A percentile compares a stretch with the other conserved stretches of the same genome.
phyloP scores from a whole-genome alignment of 92 coral and sea anemone species.

The Diadumene lineata region DNA sequence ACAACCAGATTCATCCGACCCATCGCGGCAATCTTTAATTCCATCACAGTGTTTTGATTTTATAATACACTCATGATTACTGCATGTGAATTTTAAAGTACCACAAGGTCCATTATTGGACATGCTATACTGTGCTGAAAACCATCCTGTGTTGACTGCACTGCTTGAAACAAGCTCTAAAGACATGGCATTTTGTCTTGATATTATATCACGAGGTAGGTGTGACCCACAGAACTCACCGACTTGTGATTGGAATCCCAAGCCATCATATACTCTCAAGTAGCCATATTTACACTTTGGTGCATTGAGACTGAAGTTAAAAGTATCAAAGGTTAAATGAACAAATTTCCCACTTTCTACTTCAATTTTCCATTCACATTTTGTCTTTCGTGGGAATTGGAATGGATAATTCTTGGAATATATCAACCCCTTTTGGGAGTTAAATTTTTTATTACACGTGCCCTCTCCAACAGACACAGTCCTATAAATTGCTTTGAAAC shows the following conservation, averaged over 20 bases:
- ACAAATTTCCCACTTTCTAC: conserved; percentile 65
- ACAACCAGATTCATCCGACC: conserved; percentile 81
- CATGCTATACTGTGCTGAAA: conserved; percentile 58
- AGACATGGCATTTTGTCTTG: conserved; percentile 68
- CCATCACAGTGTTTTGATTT: conserved; percentile 59
- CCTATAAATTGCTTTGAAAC: conserved; percentile 69
- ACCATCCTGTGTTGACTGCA: conserved; percentile 65
- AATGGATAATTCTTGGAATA: conserved; percentile 86
- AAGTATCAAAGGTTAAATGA: conserved; percentile 69
- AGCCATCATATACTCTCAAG: conserved; percentile 80
- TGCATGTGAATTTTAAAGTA: conserved; percentile 61
- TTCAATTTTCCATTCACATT: conserved; percentile 88
- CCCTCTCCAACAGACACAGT: conserved; percentile 77
- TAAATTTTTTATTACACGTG: conserved; percentile 65
- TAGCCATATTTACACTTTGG: conserved; percentile 58
- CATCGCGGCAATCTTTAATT: conserved; percentile 66
- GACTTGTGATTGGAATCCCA: conserved; percentile 44
- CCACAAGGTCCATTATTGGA: conserved; percentile 72
- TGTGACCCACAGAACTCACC: conserved; percentile 70
- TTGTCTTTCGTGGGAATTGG: conserved; percentile 60
- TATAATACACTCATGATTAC: conserved; percentile 65
- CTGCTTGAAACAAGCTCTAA: conserved; percentile 60
- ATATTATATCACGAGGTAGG: conserved; percentile 51
- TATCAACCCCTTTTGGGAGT: conserved; percentile 53
- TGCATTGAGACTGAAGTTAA: conserved; percentile 64